Evolutionary conservation across 2,113 vertebrate species (phyloP).

Genomic region (Numenius arquata): DNA sequence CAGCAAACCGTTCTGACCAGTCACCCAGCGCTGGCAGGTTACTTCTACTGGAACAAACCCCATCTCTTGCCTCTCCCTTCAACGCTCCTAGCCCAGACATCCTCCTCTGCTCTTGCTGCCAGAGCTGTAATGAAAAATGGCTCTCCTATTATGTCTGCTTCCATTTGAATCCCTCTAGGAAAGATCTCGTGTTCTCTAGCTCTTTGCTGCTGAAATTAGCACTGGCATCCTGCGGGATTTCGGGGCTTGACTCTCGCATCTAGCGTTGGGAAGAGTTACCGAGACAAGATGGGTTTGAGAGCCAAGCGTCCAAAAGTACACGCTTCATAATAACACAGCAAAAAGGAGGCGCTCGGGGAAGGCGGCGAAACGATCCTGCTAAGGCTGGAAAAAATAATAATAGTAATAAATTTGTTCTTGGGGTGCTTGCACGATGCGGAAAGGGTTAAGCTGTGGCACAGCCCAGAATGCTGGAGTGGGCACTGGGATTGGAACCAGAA

Average conservation of each 20-base stretch:
- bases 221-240: not conserved
- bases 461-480: not conserved
- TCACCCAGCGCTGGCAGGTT: constrained; percentile 20
- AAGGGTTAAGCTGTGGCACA: not conserved
- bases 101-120: constrained; percentile 32
- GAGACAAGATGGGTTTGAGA: not conserved
- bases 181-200: constrained; percentile 22
- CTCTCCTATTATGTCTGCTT: constrained; percentile 39
- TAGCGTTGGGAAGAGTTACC: not conserved
- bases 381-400: not conserved
- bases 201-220: constrained; percentile 60
- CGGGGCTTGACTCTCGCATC: not conserved
- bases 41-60: not conserved
- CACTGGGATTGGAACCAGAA: not conserved
- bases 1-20: not conserved
- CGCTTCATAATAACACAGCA: not conserved
- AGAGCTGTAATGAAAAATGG: constrained; percentile 30
- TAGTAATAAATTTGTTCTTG: not conserved
- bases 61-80: not conserved
- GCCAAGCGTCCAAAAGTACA: constrained; percentile 15
- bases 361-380: not conserved
- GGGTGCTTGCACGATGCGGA: not conserved
- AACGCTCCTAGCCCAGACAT: constrained; percentile 21
- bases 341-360: not conserved
- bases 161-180: constrained; percentile 52